Evolutionary conservation across 2,797 vertebrate species (phyloP).

Genomic region (Fistularia commersonii): DNA sequence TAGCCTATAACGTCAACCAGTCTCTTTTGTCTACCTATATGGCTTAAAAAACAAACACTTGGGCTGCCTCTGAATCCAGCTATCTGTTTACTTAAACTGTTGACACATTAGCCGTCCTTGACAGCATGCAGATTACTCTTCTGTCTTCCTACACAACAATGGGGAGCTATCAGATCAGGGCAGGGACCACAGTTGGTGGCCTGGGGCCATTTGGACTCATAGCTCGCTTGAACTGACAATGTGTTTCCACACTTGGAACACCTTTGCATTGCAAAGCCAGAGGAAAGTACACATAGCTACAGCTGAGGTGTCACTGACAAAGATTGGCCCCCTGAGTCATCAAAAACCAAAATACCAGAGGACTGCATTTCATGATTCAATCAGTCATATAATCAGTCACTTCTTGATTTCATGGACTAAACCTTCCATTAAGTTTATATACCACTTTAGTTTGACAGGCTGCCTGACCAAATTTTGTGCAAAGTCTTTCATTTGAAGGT

Average conservation of each 20-base stretch:
- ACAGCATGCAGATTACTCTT: constrained; percentile 7
- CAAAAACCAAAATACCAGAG: constrained; percentile 3
- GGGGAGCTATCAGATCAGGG: constrained; percentile 26
- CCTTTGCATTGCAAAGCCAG: constrained; percentile 27
- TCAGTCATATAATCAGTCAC: not conserved
- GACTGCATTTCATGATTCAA: not conserved
- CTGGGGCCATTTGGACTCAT: constrained; percentile 24
- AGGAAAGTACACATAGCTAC: constrained; percentile 18
- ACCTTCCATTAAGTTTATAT: not conserved
- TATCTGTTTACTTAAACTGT: constrained; percentile 3
- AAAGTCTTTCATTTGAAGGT: too few species aligned
- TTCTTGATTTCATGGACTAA: constrained; percentile 2
- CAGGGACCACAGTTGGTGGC: constrained; percentile 12
- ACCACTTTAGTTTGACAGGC: too few species aligned
- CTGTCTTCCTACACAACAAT: constrained; percentile 9
- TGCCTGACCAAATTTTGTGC: too few species aligned
- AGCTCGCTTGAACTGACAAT: constrained; percentile 30
- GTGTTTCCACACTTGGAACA: constrained; percentile 39
- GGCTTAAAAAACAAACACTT: not conserved
- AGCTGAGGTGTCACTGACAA: constrained; percentile 21
- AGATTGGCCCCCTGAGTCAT: constrained; percentile 6
- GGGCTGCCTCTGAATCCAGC: constrained; percentile 8
- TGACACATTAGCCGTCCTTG: too few species aligned
- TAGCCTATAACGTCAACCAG: not conserved
- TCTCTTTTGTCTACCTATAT: constrained; percentile 3